Evolutionary conservation across 2,113 vertebrate species (phyloP), one percentile per base, ranked within the genome.

Genomic region (Turdus rufiventris): DNA sequence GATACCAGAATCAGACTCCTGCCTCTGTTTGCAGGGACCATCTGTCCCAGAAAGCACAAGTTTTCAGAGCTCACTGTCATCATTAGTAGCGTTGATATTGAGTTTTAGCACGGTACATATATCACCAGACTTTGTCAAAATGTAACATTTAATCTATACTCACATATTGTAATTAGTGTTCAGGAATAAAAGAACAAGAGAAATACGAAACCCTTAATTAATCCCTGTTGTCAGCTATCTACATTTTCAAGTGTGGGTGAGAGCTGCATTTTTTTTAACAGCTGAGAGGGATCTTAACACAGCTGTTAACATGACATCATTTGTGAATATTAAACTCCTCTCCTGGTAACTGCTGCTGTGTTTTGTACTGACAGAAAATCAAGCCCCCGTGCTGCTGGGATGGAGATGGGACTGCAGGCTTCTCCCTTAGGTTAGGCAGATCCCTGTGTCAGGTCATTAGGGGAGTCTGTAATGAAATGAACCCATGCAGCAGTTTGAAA

Each of bases 81-180:
- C 24, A 53, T 78, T 66, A 78, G 18, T 19, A 36, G 34, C 85
- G n/a, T 10, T 86, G 85, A 88, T 73, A 77, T 43, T 63, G 68
- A 85, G 43, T 71, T 90, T 95, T 93, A 91, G 9, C 76, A 50
- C 29, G 57, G 72, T 79, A 79, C 48, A 28, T 71, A 33, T 42
- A 85, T 73, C 92, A 62, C 40, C 51, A 70, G 57, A 62, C 58
- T 89, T 91, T 78, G 74, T 95, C 65, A 93, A 93, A 96, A 90
- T 63, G 77, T 81, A 94, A 56, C 68, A 74, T 91, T 96, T 94
- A 94, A 85, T 92, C 95, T 97, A 96, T 93, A 95, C 70, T 91
- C 94, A 88, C 54, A 67, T 61, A 87, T 31, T 92, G 80, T 63
- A 97, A 96, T 97, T 97, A 98, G 83, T 81, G 63, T 79, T 50